These are phyloP conservation scores for Protonibea diacanthus DNA, from an alignment of 2,797 vertebrate species.

Conservation along the genomic window DNA sequence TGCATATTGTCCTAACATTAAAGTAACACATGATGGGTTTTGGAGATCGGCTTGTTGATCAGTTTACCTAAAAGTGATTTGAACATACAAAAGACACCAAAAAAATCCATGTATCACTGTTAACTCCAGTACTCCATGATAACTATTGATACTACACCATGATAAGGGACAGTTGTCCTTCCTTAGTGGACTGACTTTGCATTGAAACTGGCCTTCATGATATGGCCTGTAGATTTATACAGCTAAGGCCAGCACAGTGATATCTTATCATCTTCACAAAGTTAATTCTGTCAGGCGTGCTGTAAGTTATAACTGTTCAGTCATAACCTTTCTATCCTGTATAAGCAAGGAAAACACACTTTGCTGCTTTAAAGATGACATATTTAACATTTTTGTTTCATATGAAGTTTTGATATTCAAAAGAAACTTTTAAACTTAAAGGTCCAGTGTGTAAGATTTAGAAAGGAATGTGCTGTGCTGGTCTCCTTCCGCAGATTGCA, in stretches of 20 bases:
- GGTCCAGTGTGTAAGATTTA: no score
- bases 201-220: background rate
- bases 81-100: background rate
- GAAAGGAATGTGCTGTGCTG: no score
- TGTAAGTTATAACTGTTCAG: background rate
- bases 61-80: background rate
- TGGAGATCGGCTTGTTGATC: conserved; percentile 7
- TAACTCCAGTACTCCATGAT: no score
- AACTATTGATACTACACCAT: background rate
- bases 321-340: background rate
- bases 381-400: no score
- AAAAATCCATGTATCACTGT: background rate
- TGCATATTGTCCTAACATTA: conserved; percentile 2
- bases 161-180: background rate
- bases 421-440: no score
- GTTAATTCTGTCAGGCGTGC: background rate
- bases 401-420: no score
- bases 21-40: background rate
- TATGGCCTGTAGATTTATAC: background rate
- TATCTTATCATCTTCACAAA: background rate
- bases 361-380: no score
- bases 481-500: no score
- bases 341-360: background rate
- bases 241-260: background rate
- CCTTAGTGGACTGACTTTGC: background rate